These are phyloP conservation scores for Bostrychus sinensis DNA, from an alignment of 2,113 vertebrate genomes.

Conservation along the genomic window DNA sequence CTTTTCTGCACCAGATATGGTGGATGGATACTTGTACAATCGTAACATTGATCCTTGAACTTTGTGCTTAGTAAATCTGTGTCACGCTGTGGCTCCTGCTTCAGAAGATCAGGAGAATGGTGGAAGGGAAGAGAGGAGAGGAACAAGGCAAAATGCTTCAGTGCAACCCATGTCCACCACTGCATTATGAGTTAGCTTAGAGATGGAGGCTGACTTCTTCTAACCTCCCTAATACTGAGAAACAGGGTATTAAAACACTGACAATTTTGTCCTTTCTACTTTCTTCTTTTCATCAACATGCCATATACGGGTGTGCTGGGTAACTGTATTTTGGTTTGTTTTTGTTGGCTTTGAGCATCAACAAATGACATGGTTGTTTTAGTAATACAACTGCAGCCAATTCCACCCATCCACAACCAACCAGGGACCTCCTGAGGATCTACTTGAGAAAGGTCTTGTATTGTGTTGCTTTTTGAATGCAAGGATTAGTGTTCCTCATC, in stretches of 20 bases:
- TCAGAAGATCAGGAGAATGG: slow-evolving; percentile 28
- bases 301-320: slow-evolving; percentile 37
- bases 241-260: slow-evolving; percentile 78
- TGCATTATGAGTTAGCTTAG: slow-evolving; percentile 18
- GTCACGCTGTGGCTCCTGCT: slow-evolving; percentile 40
- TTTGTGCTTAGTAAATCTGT: slow-evolving; percentile 66
- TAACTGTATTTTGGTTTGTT: slow-evolving; percentile 21
- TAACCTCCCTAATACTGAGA: slow-evolving; percentile 61
- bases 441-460: slow-evolving; percentile 45
- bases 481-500: slow-evolving; percentile 44
- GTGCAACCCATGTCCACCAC: slow-evolving; percentile 22
- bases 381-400: slow-evolving; percentile 6
- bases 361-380: background rate
- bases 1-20: slow-evolving; percentile 35
- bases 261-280: slow-evolving; percentile 37
- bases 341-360: slow-evolving; percentile 29
- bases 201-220: slow-evolving; percentile 36
- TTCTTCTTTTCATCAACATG: slow-evolving; percentile 50
- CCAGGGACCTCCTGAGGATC: slow-evolving; percentile 40
- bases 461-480: slow-evolving; percentile 37
- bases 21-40: slow-evolving; percentile 68
- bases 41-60: slow-evolving; percentile 65
- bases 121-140: slow-evolving; percentile 55
- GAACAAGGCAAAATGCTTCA: slow-evolving; percentile 46
- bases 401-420: slow-evolving; percentile 32